Evolutionary conservation across 2,797 vertebrate genomes (phyloP), one percentile per base, ranked within the genome.

Genomic region (Sciurus carolinensis): DNA sequence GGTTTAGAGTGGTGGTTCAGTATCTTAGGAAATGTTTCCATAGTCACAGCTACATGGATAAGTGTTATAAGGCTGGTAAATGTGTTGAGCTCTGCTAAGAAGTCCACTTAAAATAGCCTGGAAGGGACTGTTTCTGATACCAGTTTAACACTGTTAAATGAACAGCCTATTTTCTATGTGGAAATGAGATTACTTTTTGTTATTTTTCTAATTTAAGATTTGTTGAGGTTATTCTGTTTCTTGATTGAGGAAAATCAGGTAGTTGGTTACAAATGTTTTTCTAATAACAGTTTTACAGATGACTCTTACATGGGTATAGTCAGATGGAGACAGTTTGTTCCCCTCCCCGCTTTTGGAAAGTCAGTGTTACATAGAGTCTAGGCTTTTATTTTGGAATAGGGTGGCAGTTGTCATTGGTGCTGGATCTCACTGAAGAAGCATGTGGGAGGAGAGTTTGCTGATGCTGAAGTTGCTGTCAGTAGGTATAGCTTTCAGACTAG

Each of bases 311-410:
- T 52, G 73, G 89, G 47, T 91, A 71, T 83, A 83, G 50, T 76
- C 77, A 54, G 67, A 33, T n/a, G 26, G 76, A 82, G 81, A 90
- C 84, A 62, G 24, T 79, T 92, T 6, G 54, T n/a, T 79, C 47
- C 18, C 30, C 18, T 52, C 50, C 64, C 10, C 18, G 0, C 52
- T 26, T 71, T 73, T 77, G 39, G 75, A 82, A 88, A 76, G 17
- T 50, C 64, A 54, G 12, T 87, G 81, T 20, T 72, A 11, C 10
- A 8, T 22, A 79, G 94, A 94, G 96, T 92, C 42, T 67, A 90
- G 98, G 98, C 99, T 99, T 98, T 99, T 99, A 99, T 99, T 99
- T 98, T 99, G 99, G 98, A 99, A 97, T 97, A 97, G 98, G 97
- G 94, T 97, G 97, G 98, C 98, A 97, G 91, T 98, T 97, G 80